Conservation (phyloP, 2,888 invertebrate genomes). For the Kryphioiulus occultus region DNA sequence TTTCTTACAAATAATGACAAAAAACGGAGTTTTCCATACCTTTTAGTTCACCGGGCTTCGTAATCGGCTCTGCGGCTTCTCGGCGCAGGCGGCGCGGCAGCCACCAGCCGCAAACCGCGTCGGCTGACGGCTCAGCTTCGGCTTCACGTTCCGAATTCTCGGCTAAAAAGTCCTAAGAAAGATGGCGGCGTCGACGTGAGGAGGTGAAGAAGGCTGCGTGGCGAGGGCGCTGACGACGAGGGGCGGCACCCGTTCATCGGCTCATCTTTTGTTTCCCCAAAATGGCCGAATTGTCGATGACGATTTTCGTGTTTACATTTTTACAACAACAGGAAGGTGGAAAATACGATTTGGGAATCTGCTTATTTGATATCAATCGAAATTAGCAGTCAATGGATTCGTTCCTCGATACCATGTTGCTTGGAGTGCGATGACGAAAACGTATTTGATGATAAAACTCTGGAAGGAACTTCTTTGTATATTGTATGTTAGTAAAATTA, state of each 20-base stretch:
- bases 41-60: not conserved
- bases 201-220: not conserved
- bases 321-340: too few relatives aligned
- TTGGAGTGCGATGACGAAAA: too few relatives aligned
- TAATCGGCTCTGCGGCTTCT: not conserved
- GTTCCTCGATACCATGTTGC: not conserved
- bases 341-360: not conserved
- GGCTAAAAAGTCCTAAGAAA: slow-evolving; percentile 20
- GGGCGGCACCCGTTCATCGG: slow-evolving; percentile 21
- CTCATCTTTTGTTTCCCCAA: slow-evolving; percentile 16
- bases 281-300: not conserved
- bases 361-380: too few relatives aligned
- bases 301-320: not conserved
- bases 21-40: not conserved
- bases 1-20: not conserved
- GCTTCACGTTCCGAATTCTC: not conserved
- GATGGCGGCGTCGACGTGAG: slow-evolving; percentile 1
- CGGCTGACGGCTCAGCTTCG: not conserved
- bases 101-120: not conserved
- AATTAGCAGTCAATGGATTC: not conserved
- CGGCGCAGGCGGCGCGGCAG: not conserved
- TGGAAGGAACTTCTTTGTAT: too few relatives aligned
- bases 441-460: too few relatives aligned
- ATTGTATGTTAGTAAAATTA: too few relatives aligned
- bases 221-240: slow-evolving; percentile 35